Conservation (phyloP, 2,113 vertebrate species). For the Thomomys bottae region DNA sequence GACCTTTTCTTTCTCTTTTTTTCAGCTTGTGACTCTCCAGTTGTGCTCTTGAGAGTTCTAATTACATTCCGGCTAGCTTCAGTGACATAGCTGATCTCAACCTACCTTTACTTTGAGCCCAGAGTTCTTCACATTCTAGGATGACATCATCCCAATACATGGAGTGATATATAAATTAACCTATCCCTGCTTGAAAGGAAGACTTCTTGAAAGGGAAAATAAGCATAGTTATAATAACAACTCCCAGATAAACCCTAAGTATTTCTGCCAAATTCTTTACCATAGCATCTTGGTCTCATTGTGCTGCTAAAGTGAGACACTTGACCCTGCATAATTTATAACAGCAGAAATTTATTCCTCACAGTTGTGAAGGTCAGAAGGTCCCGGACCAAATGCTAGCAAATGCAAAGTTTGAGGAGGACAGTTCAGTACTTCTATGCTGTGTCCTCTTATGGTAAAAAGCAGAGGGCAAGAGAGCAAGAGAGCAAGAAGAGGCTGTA, state of each 20-base stretch:
- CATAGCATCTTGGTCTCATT: background rate
- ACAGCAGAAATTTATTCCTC: background rate
- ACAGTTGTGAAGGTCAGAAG: background rate
- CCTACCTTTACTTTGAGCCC: background rate
- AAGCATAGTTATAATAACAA: background rate
- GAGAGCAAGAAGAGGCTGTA: background rate
- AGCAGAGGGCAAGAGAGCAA: background rate
- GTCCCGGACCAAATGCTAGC: background rate
- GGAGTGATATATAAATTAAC: background rate
- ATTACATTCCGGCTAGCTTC: background rate
- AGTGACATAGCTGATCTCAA: background rate
- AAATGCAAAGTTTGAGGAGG: background rate
- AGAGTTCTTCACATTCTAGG: background rate
- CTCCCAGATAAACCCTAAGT: background rate
- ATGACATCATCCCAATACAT: background rate
- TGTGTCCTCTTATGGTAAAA: background rate
- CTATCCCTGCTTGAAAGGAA: background rate
- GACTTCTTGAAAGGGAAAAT: background rate
- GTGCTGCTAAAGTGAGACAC: background rate
- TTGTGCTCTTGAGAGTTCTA: background rate
- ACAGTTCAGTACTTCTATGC: background rate
- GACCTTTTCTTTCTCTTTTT: background rate
- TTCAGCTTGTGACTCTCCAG: background rate
- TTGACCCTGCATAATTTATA: background rate
- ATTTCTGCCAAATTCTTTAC: background rate